phyloP scores from a whole-genome alignment of 1,140 invertebrate genomes.

The Aphelinus atriplicis region DNA sequence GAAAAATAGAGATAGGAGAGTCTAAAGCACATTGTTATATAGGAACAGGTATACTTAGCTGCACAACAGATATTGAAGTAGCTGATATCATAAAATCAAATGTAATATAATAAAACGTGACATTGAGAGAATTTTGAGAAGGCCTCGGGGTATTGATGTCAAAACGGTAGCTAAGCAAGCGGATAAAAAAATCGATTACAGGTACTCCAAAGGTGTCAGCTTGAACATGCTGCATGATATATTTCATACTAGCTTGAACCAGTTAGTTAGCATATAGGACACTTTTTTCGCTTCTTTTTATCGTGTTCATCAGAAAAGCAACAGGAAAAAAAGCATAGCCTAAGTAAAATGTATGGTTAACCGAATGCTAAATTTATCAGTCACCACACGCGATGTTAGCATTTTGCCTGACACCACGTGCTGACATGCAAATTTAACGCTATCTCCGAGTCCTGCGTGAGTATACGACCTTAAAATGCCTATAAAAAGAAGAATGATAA shows the following conservation, averaged over 20 bases:
- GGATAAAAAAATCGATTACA: not conserved
- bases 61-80: no score
- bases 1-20: no score
- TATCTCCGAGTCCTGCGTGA: constrained; percentile 12
- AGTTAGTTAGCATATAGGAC: no score
- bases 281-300: no score
- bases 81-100: no score
- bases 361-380: constrained; percentile 47
- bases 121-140: not conserved
- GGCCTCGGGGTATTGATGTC: not conserved
- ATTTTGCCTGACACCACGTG: constrained; percentile 34
- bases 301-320: no score
- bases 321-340: not conserved
- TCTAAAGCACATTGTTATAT: no score
- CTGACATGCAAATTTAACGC: constrained; percentile 49
- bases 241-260: no score
- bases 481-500: no score
- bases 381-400: constrained; percentile 48
- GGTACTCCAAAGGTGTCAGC: no score
- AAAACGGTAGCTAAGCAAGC: not conserved
- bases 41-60: no score
- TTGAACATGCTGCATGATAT: no score
- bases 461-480: not conserved
- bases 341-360: constrained; percentile 39
- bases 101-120: not conserved